These are phyloP conservation scores for Apamea epomidion DNA, from an alignment of 2,888 invertebrate species.

Conservation along the genomic window DNA sequence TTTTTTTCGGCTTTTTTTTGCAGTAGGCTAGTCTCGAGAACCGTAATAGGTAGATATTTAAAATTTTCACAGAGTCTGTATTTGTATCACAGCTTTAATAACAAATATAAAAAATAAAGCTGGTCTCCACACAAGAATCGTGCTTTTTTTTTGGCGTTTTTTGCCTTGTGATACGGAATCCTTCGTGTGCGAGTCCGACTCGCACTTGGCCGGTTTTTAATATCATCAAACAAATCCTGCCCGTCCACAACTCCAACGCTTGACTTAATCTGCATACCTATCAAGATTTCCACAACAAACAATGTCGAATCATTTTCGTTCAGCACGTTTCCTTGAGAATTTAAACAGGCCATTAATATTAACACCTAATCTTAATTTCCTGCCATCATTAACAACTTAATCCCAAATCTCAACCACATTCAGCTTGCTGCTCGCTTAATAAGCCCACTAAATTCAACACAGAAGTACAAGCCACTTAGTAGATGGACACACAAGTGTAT, in stretches of 20 bases:
- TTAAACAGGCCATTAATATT: background rate
- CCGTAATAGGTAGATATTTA: no score
- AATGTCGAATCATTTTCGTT: background rate
- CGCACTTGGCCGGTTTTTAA: background rate
- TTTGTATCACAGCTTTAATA: no score
- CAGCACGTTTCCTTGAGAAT: background rate
- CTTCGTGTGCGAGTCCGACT: no score
- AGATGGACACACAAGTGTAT: conserved; percentile 34
- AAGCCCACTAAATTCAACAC: conserved; percentile 7
- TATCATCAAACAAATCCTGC: background rate
- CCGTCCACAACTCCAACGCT: background rate
- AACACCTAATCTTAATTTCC: background rate
- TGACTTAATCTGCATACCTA: background rate
- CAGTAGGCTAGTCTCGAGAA: no score
- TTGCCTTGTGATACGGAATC: no score
- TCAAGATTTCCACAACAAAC: background rate
- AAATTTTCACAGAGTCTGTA: no score
- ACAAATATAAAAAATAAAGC: no score
- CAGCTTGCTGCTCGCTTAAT: conserved; percentile 7
- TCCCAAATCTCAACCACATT: background rate
- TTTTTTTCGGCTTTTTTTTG: no score
- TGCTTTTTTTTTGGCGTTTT: no score
- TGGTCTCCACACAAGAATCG: no score
- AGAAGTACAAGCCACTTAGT: conserved; percentile 31
- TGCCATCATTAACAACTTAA: background rate